These are phyloP conservation scores for Haliclona indistincta DNA, from an alignment of 37 sponge, comb jelly and placozoan species.

Conservation along the genomic window DNA sequence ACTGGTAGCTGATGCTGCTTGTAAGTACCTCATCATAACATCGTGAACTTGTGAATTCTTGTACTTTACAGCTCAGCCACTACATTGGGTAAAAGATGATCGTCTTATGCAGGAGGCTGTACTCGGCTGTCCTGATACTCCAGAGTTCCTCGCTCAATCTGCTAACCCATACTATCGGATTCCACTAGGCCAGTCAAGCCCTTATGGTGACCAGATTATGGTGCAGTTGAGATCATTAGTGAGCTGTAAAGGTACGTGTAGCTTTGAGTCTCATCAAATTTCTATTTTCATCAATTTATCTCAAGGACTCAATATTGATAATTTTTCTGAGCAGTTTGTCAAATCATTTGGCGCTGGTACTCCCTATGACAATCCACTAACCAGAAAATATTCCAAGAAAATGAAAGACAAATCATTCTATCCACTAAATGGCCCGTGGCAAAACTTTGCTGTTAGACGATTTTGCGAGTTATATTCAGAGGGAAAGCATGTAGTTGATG, in stretches of 20 bases:
- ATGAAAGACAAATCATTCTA: slow-evolving; percentile 13
- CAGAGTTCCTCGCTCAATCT: slow-evolving; percentile 56
- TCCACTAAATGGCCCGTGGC: slow-evolving; percentile 51
- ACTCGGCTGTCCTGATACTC: slow-evolving; percentile 3
- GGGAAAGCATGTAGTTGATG: slow-evolving; percentile 12
- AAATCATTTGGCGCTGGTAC: slow-evolving; percentile 44
- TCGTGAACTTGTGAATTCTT: neutral
- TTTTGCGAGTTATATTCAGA: slow-evolving; percentile 24
- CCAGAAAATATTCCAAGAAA: slow-evolving; percentile 4
- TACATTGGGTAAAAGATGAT: slow-evolving; percentile 67
- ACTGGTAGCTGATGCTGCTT: slow-evolving; percentile 77
- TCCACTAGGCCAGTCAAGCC: slow-evolving; percentile 49
- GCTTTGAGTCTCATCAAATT: neutral
- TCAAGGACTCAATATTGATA: slow-evolving; percentile 46
- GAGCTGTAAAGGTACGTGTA: slow-evolving; percentile 44
- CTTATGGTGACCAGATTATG: slow-evolving; percentile 72
- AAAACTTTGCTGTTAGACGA: slow-evolving; percentile 11
- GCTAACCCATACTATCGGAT: slow-evolving; percentile 62
- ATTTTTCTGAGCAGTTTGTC: slow-evolving; percentile 4
- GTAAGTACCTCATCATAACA: slow-evolving; percentile 12
- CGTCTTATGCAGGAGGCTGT: slow-evolving; percentile 13
- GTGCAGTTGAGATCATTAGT: slow-evolving; percentile 57
- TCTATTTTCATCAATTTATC: neutral
- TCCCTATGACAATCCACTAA: slow-evolving; percentile 23
- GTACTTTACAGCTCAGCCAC: slow-evolving; percentile 49